Base-by-base conservation (phyloP, 2,888 invertebrate species). In the Trypoxylon attenuatum region DNA sequence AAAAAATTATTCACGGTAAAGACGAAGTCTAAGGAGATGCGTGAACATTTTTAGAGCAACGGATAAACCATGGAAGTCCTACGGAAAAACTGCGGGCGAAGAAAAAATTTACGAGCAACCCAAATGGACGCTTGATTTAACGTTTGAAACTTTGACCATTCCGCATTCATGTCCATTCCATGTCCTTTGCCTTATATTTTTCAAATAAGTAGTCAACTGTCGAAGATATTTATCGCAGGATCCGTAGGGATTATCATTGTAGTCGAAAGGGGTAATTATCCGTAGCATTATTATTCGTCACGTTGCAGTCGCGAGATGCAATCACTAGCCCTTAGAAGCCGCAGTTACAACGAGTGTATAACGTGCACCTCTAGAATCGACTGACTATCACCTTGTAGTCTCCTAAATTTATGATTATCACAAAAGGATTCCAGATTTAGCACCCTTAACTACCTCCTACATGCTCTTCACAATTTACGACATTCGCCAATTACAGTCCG, bases 351-450 rank as follows among this genome's bases (percentile, higher is more conserved):
- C n/a, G n/a, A n/a, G n/a, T n/a, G n/a, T n/a, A n/a, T n/a, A n/a
- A n/a, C n/a, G n/a, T n/a, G n/a, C n/a, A n/a, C n/a, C n/a, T n/a
- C n/a, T n/a, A n/a, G n/a, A n/a, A 66, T 57, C 54, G 53, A 47
- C 66, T 61, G 53, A 51, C 68, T 66, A 69, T 61, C 57, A 66
- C 61, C 49, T 61, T 66, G 68, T 47, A 66, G 68, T 54, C 61
- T 46, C 38, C 66, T 69, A 69, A n/a, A 69, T 61, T 66, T 69
- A 69, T 61, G 66, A 57, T 61, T 56, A 22, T 57, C n/a, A 54
- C 57, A 61, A 69, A 66, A 66, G 57, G 61, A 57, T 55, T 33
- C 10, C 38, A 51, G 39, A 33, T 61, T 68, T 61, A 66, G 53
- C 19, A 46, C 45, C 47, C 50, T 46, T 21, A 29, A 21, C 43